Conservation (phyloP, 2,888 invertebrate genomes). For the Xylota segnis region DNA sequence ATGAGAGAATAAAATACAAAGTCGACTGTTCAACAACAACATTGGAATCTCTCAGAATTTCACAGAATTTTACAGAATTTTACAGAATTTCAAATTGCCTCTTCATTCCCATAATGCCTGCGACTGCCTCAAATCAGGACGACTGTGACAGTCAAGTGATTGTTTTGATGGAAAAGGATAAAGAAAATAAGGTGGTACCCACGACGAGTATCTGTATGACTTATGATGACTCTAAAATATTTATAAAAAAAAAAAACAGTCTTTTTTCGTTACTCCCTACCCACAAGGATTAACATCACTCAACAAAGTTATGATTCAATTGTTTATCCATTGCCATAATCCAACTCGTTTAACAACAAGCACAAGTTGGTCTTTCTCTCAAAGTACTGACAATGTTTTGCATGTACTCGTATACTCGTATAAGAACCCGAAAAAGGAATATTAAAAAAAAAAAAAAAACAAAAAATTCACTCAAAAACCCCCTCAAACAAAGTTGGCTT, state of each 20-base stretch:
- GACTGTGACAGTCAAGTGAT: constrained; percentile 7
- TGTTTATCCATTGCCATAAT: constrained; percentile 1
- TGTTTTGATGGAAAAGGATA: not conserved
- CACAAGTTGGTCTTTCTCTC: not conserved
- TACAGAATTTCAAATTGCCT: constrained; percentile 11
- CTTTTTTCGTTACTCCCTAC: not conserved
- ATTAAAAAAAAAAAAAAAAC: constrained; percentile 26
- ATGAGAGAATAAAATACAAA: not conserved
- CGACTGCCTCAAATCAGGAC: not conserved
- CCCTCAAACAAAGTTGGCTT: constrained; percentile 10
- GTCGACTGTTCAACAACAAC: not conserved
- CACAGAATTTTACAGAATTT: too few relatives aligned
- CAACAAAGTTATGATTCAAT: constrained; percentile 22
- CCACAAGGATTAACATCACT: constrained; percentile 16
- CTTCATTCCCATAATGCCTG: not conserved
- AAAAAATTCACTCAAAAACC: constrained; percentile 6
- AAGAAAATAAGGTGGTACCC: not conserved
- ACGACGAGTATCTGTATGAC: not conserved
- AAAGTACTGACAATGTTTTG: not conserved
- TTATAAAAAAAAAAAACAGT: not conserved
- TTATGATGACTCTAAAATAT: not conserved
- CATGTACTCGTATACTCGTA: too few relatives aligned
- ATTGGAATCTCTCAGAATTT: not conserved
- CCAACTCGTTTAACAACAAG: not conserved
- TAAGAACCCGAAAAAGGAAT: too few relatives aligned